Percentiles rank a stretch among this genome's conserved stretches.
These are phyloP conservation scores for Micropterix aruncella DNA, from an alignment of 2,888 invertebrate species.

Conservation along the genomic window DNA sequence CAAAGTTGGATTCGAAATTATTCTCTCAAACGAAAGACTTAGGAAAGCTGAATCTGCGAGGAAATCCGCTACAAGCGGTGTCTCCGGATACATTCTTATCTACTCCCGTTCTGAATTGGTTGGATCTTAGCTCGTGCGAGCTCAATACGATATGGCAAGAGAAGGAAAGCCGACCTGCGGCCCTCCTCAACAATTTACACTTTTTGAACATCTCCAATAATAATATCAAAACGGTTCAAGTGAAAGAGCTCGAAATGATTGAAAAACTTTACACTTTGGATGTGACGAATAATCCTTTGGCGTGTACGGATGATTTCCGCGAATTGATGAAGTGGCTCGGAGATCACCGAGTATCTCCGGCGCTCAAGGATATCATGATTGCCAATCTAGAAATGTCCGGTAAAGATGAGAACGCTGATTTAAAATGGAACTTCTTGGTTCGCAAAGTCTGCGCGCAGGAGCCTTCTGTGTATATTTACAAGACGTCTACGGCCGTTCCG, in stretches of 20 bases:
- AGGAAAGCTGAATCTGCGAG: conserved; percentile 51
- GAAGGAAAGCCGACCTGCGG: conserved; percentile 27
- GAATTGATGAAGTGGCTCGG: conserved; percentile 50
- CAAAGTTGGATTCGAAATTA: conserved; percentile 41
- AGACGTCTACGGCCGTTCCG: not conserved
- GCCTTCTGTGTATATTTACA: conserved; percentile 24
- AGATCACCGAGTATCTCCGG: conserved; percentile 40
- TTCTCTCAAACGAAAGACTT: conserved; percentile 55
- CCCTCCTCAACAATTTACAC: conserved; percentile 37
- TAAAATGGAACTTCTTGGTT: conserved; percentile 35
- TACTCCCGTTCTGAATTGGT: conserved; percentile 43
- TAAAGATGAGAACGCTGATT: conserved; percentile 25
- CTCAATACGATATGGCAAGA: conserved; percentile 52
- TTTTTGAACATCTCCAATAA: conserved; percentile 47
- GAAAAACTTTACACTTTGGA: conserved; percentile 44
- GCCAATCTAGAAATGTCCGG: conserved; percentile 27
- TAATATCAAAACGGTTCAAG: conserved; percentile 37
- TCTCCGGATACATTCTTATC: conserved; percentile 51
- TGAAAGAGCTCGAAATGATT: conserved; percentile 41
- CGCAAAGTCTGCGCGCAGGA: conserved; percentile 28
- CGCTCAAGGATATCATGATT: conserved; percentile 24
- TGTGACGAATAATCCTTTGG: conserved; percentile 49
- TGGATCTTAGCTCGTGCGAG: conserved; percentile 58
- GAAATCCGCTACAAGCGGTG: conserved; percentile 53
- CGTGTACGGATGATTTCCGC: conserved; percentile 53